These are phyloP conservation scores for Sitta europaea DNA, from an alignment of 2,113 vertebrate genomes.

Conservation along the genomic window DNA sequence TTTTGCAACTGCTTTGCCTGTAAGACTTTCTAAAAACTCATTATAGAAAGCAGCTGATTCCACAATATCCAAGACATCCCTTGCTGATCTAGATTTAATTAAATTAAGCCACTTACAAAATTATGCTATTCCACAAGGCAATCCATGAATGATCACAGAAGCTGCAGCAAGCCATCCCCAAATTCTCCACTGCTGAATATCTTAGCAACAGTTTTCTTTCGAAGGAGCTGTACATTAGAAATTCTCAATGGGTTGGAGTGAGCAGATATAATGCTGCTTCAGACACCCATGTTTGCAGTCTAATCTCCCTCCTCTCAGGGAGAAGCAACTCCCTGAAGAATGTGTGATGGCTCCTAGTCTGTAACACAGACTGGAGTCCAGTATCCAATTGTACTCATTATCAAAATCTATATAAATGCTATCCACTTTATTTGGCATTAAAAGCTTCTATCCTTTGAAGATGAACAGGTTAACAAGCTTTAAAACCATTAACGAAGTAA, in stretches of 20 bases:
- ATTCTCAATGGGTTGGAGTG: background rate
- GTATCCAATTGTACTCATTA: constrained; percentile 3
- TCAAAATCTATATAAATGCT: background rate
- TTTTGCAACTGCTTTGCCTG: background rate
- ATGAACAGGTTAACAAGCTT: constrained; percentile 57
- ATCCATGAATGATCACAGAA: background rate
- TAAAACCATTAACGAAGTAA: constrained; percentile 57
- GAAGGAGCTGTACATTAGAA: background rate
- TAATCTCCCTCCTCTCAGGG: background rate
- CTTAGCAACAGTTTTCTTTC: background rate
- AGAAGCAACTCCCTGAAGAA: background rate
- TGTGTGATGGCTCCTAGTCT: background rate
- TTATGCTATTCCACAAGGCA: background rate
- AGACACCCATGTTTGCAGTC: background rate
- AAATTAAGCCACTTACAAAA: background rate
- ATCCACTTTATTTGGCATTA: background rate
- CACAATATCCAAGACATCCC: background rate
- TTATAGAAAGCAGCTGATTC: background rate
- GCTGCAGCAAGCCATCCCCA: background rate
- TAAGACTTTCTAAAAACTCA: background rate
- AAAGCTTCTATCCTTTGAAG: constrained; percentile 50
- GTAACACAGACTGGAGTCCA: background rate
- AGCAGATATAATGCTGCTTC: background rate
- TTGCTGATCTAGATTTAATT: background rate
- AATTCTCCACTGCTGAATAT: background rate